These are phyloP conservation scores for Bombus huntii DNA, from an alignment of 1,140 invertebrate species.

Conservation along the genomic window DNA sequence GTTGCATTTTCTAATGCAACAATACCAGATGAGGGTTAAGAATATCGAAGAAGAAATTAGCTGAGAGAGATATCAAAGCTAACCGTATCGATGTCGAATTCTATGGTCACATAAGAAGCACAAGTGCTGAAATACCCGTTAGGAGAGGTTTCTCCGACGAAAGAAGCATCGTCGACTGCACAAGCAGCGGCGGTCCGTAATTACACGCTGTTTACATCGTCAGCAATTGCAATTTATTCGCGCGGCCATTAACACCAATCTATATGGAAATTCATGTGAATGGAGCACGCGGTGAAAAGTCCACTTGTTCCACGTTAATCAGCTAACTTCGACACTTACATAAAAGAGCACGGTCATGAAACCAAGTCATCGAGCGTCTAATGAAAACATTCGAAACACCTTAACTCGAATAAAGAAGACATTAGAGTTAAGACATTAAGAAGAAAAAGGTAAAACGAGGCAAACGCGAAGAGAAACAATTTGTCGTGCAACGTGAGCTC, in stretches of 20 bases:
- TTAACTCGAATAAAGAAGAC: neutral
- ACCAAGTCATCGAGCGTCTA: neutral
- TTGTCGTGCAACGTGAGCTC: too few relatives aligned
- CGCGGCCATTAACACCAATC: constrained; percentile 8
- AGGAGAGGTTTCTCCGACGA: neutral
- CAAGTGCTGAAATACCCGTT: neutral
- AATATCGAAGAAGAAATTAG: too few relatives aligned
- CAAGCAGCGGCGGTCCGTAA: neutral
- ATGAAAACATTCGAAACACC: neutral
- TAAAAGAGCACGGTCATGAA: neutral
- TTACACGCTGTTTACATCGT: constrained; percentile 18
- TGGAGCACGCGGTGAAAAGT: neutral
- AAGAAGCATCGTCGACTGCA: neutral
- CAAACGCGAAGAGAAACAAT: too few relatives aligned
- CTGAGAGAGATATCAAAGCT: too few relatives aligned
- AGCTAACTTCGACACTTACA: neutral
- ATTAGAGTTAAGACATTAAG: neutral
- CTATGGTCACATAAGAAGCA: neutral
- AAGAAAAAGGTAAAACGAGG: neutral
- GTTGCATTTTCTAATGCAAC: too few relatives aligned
- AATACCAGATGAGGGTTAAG: too few relatives aligned
- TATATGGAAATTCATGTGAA: constrained; percentile 12
- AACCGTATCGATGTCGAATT: neutral
- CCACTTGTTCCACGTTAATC: neutral
- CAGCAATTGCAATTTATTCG: constrained; percentile 7